phyloP scores from a whole-genome alignment of 2,888 invertebrate species.

The Mesorhabditis belari region DNA sequence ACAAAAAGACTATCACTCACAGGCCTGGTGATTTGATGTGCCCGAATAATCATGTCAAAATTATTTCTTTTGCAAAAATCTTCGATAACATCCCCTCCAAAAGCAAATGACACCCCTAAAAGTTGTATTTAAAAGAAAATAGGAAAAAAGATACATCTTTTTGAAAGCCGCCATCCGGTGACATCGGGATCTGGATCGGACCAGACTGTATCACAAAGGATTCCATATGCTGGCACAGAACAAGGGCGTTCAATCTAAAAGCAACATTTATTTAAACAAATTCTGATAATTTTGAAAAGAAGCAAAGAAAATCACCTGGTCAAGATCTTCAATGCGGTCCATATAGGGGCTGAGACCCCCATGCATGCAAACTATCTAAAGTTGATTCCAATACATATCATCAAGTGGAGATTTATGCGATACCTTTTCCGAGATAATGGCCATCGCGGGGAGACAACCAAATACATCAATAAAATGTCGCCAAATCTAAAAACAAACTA shows the following conservation, averaged over 20 bases:
- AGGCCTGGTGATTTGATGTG: not conserved
- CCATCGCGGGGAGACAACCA: conserved; percentile 1
- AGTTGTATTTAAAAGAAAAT: not conserved
- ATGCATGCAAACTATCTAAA: conserved; percentile 4
- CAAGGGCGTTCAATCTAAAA: conserved; percentile 3
- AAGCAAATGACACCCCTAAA: not conserved
- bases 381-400: not conserved
- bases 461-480: conserved; percentile 3
- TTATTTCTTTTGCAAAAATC: not conserved
- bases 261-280: no score
- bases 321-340: conserved; percentile 4
- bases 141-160: conserved; percentile 1
- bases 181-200: conserved; percentile 2
- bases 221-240: conserved; percentile 3
- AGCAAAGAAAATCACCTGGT: no score
- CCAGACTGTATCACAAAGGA: conserved; percentile 5
- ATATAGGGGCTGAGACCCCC: conserved; percentile 2
- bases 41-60: not conserved
- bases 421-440: conserved; percentile 4
- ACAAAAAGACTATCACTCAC: not conserved
- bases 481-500: conserved; percentile 2
- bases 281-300: no score
- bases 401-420: not conserved
- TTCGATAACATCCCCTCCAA: not conserved
- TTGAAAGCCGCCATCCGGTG: conserved; percentile 6